phyloP scores from a whole-genome alignment of 2,797 vertebrate species.

The Chlorospingus semifuscus region DNA sequence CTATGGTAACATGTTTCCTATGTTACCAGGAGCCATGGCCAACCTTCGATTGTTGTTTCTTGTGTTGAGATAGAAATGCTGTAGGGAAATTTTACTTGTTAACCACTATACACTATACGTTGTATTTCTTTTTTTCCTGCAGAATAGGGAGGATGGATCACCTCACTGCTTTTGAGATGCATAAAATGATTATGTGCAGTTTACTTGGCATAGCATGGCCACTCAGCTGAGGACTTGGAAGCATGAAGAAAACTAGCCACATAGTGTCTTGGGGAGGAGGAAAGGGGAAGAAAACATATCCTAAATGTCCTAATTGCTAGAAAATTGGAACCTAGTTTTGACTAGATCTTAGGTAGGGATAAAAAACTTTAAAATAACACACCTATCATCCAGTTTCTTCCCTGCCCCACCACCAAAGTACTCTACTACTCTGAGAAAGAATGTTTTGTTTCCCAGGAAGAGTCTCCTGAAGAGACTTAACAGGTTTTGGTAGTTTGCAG shows the following conservation, averaged over 20 bases:
- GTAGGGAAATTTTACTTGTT: not conserved
- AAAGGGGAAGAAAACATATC: not conserved
- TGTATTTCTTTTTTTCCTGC: not conserved
- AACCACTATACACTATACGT: not conserved
- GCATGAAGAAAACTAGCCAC: not conserved
- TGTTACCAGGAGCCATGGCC: not conserved
- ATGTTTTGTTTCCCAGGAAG: not conserved
- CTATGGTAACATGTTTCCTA: accelerated
- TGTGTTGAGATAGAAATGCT: not conserved
- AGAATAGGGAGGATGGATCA: not conserved
- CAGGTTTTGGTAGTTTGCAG: not conserved
- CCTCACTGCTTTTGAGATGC: not conserved
- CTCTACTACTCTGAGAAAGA: not conserved
- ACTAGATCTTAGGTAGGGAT: not conserved
- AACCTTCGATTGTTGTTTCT: not conserved
- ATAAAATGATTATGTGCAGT: not conserved
- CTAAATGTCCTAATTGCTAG: not conserved
- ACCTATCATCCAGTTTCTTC: not conserved
- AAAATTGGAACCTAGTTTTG: not conserved
- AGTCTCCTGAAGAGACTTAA: not conserved
- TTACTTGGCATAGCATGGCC: not conserved
- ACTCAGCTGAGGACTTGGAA: not conserved
- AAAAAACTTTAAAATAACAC: not conserved
- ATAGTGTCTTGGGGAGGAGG: not conserved
- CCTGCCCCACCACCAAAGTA: not conserved